phyloP scores from a whole-genome alignment of 2,888 invertebrate genomes.

The Drosophila mercatorum region DNA sequence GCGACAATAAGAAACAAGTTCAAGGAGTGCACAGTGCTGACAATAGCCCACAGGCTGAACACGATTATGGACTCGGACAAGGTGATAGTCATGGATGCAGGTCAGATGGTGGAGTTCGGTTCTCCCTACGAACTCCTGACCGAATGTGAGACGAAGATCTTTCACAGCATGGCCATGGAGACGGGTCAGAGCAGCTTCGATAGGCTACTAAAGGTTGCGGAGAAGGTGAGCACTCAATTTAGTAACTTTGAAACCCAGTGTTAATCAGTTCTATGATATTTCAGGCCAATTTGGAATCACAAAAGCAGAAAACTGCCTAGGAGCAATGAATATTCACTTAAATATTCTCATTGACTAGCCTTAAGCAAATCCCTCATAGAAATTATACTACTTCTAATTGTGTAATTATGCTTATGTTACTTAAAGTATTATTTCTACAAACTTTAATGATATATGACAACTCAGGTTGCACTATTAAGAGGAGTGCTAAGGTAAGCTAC shows the following conservation, averaged over 20 bases:
- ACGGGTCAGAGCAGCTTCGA: constrained; percentile 88
- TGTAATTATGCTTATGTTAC: constrained; percentile 37
- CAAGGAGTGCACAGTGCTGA: constrained; percentile 92
- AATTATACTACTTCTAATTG: background rate
- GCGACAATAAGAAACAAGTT: constrained; percentile 92
- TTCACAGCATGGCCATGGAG: constrained; percentile 87
- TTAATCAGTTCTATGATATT: constrained; percentile 1
- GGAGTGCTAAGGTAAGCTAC: no score
- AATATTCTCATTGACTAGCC: constrained; percentile 7
- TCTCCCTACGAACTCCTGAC: constrained; percentile 87
- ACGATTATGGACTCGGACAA: constrained; percentile 89
- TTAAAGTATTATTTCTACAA: constrained; percentile 61
- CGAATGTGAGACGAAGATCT: constrained; percentile 84
- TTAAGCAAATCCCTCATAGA: constrained; percentile 25
- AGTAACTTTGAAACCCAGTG: no score
- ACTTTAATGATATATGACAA: constrained; percentile 12
- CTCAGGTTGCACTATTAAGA: no score
- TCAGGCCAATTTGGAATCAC: constrained; percentile 46
- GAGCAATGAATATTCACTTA: background rate
- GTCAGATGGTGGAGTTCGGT: constrained; percentile 89
- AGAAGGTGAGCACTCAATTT: constrained; percentile 82
- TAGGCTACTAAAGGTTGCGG: constrained; percentile 87
- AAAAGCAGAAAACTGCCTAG: constrained; percentile 58
- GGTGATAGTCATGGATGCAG: constrained; percentile 89
- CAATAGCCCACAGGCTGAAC: constrained; percentile 95